Evolutionary conservation across 2,797 vertebrate genomes (phyloP).

Genomic region (Urophycis tenuis): DNA sequence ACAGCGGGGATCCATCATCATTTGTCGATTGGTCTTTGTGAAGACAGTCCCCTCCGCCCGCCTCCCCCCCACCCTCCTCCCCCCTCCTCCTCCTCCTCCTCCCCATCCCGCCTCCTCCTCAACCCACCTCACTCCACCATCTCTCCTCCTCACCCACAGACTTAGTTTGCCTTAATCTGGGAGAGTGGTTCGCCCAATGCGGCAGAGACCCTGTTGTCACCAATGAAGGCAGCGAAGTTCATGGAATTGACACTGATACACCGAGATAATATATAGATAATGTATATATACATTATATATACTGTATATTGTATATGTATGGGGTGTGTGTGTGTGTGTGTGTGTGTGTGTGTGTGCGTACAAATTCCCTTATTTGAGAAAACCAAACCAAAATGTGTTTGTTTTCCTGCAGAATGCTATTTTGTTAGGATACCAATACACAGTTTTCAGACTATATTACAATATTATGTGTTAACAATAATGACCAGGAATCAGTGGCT

Average conservation of each 20-base stretch:
- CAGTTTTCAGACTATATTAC: too few relatives aligned
- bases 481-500: too few relatives aligned
- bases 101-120: slow-evolving; percentile 19
- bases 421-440: too few relatives aligned
- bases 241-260: slow-evolving; percentile 27
- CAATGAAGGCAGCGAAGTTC: slow-evolving; percentile 29
- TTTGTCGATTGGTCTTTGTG: slow-evolving; percentile 39
- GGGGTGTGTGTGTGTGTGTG: too few relatives aligned
- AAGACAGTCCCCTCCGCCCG: slow-evolving; percentile 21
- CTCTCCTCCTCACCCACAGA: neutral
- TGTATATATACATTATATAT: too few relatives aligned
- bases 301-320: too few relatives aligned
- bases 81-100: slow-evolving; percentile 28
- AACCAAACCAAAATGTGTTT: too few relatives aligned
- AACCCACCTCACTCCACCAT: slow-evolving; percentile 24
- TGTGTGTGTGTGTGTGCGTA: too few relatives aligned
- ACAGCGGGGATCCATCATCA: slow-evolving; percentile 55
- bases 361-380: too few relatives aligned
- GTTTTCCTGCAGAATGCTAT: too few relatives aligned
- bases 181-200: slow-evolving; percentile 25
- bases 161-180: slow-evolving; percentile 5
- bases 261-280: slow-evolving; percentile 12
- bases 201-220: slow-evolving; percentile 34
- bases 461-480: too few relatives aligned
- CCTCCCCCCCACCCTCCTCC: slow-evolving; percentile 27